Evolutionary conservation across 2,888 invertebrate genomes (phyloP), one percentile per base, ranked within the genome.

Genomic region (Scaptomyza parva): DNA sequence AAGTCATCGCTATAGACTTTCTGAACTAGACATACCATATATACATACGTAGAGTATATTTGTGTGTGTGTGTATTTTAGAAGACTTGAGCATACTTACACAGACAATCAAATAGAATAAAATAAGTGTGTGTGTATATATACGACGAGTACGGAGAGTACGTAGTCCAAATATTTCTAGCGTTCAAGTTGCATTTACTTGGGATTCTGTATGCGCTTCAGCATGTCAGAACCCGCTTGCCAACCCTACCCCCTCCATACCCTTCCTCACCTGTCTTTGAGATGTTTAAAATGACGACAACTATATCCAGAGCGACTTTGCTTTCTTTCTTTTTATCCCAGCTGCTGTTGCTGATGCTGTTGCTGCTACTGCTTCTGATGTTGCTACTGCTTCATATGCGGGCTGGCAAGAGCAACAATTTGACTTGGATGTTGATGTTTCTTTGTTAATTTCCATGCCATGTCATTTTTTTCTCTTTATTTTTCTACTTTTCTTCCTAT

Each of bases 361-460:
- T n/a, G n/a, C n/a, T n/a, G n/a, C n/a, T n/a, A n/a, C n/a, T n/a
- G 30, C 30, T 33, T 12, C 30, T n/a, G 37, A 7, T 35, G 35
- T n/a, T 33, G 30, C 30, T 37, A 18, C 64, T 35, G 41, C 7
- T 43, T 47, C 54, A 61, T 51, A 73, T 64, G 74, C 75, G 73
- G 61, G 82, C 69, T 72, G 5, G 73, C 66, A 67, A 53, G 60
- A 55, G 76, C 59, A 73, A 73, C 77, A 76, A 70, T 55, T 74
- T 72, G 83, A 70, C 86, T 82, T 79, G 61, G 60, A 73, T 82
- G 83, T 78, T 87, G 86, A 87, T 85, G 86, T 78, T 86, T 72
- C 82, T 82, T 87, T 82, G 86, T 82, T 85, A 85, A 82, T 87
- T 85, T 82, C 58, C 65, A 62, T 78, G 79, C 59, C 71, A 67